Evolutionary conservation across 2,888 invertebrate genomes (phyloP).

Genomic region (Dione vanillae): DNA sequence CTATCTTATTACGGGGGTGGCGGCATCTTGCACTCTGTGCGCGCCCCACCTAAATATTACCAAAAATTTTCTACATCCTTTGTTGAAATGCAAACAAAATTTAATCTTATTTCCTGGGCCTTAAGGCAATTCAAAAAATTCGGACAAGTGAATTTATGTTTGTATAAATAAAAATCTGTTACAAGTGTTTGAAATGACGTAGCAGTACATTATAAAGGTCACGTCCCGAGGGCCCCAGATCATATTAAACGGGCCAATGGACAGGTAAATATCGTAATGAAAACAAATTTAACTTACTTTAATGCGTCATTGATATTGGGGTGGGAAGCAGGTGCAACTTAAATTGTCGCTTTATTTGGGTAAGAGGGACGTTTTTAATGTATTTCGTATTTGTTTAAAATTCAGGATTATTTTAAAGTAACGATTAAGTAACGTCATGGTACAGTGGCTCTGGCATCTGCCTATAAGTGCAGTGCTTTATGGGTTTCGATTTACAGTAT

Average conservation of each 20-base stretch:
- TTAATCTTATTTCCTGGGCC: constrained; percentile 44
- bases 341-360: constrained; percentile 18
- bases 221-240: constrained; percentile 60
- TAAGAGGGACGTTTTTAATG: background rate
- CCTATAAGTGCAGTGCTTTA: too few relatives aligned
- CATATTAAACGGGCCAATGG: constrained; percentile 79
- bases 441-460: too few relatives aligned
- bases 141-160: constrained; percentile 43
- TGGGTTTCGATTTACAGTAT: too few relatives aligned
- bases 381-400: background rate
- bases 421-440: too few relatives aligned
- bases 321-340: constrained; percentile 47
- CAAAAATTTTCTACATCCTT: constrained; percentile 33
- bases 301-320: constrained; percentile 76
- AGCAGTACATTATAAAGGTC: constrained; percentile 68
- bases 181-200: constrained; percentile 76
- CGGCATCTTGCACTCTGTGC: constrained; percentile 58
- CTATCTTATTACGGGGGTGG: constrained; percentile 73
- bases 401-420: too few relatives aligned
- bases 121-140: constrained; percentile 39
- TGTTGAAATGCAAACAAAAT: constrained; percentile 38
- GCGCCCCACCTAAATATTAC: constrained; percentile 61
- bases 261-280: constrained; percentile 80
- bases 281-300: constrained; percentile 80
- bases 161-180: constrained; percentile 71